phyloP scores from a whole-genome alignment of 2,797 vertebrate species.

The Oophaga sylvatica region DNA sequence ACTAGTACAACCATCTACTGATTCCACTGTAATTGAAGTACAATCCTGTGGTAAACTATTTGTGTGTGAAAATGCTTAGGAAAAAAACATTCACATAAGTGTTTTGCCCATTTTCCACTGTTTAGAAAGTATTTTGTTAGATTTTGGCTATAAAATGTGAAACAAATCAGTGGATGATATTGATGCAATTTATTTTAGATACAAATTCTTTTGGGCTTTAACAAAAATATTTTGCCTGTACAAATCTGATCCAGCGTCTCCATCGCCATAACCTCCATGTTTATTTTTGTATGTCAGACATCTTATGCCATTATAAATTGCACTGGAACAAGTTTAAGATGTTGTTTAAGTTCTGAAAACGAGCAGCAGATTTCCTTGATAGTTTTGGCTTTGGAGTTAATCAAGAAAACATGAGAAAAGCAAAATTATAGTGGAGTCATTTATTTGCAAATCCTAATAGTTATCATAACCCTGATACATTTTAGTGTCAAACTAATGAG shows the following conservation, averaged over 20 bases:
- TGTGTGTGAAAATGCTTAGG: not conserved
- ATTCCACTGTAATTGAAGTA: not conserved
- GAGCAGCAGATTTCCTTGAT: conserved; percentile 43
- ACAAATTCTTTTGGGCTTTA: conserved; percentile 30
- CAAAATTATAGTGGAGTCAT: not conserved
- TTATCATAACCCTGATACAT: conserved; percentile 2
- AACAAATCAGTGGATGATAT: conserved; percentile 24
- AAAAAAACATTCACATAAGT: conserved; percentile 4
- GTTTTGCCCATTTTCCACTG: not conserved
- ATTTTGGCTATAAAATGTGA: conserved; percentile 32
- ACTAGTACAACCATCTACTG: not conserved
- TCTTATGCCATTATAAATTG: conserved; percentile 37
- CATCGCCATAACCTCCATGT: conserved; percentile 26
- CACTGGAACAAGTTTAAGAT: conserved; percentile 32
- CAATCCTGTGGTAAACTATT: not conserved
- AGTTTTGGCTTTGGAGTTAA: not conserved
- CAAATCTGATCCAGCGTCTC: conserved; percentile 36
- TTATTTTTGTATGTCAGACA: conserved; percentile 47
- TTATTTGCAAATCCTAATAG: not conserved
- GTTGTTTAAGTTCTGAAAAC: conserved; percentile 28
- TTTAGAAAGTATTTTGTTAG: conserved; percentile 30
- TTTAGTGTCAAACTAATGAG: not conserved
- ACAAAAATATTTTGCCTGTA: conserved; percentile 44
- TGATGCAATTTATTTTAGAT: conserved; percentile 41
- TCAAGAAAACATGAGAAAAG: not conserved